Base-by-base conservation (phyloP, 2,113 vertebrate genomes). In the Chloebia gouldiae region DNA sequence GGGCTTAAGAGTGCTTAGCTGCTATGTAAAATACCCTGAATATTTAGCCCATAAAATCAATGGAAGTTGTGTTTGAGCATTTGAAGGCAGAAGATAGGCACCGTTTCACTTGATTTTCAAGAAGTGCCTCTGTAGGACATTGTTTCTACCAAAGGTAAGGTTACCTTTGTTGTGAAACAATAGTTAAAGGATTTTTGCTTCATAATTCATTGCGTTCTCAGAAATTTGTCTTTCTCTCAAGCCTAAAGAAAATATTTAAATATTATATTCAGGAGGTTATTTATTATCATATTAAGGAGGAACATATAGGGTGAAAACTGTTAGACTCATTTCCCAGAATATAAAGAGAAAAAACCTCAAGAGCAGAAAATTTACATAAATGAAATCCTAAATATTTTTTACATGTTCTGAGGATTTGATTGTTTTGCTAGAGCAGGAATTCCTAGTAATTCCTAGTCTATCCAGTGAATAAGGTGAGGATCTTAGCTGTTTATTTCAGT, bases 21-120 rank as follows among this genome's bases (percentile, higher is more conserved):
- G 88, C 93, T 90, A 92, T 94, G 93, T 90, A 88, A 92, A 95
- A 81, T 92, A 92, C 75, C 64, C 86, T 37, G 79, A 73, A 80
- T 90, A 93, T 93, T 95, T 93, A 93, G 68, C 68, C 64, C 60
- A 73, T 90, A 95, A 94, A 93, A 90, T 92, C 92, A 64, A 49
- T 83, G 51, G 24, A 51, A 81, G n/a, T 53, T 71, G 79, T 80
- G 28, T 88, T 77, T 92, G 82, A 49, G 81, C 31, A 40, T 71
- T 80, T 64, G 40, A 90, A 60, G 64, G 44, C 64, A 92, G 71
- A 82, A 95, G 31, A 77, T 59, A 82, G 54, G 30, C 64, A 30
- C 37, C 27, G 3, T 53, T 89, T 27, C 45, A 13, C 49, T 54
- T 70, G 54, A 60, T 95, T 81, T 92, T 94, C 61, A 69, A 54